These are phyloP conservation scores for Lophura nycthemera DNA, from an alignment of 2,113 vertebrate species.

Conservation along the genomic window DNA sequence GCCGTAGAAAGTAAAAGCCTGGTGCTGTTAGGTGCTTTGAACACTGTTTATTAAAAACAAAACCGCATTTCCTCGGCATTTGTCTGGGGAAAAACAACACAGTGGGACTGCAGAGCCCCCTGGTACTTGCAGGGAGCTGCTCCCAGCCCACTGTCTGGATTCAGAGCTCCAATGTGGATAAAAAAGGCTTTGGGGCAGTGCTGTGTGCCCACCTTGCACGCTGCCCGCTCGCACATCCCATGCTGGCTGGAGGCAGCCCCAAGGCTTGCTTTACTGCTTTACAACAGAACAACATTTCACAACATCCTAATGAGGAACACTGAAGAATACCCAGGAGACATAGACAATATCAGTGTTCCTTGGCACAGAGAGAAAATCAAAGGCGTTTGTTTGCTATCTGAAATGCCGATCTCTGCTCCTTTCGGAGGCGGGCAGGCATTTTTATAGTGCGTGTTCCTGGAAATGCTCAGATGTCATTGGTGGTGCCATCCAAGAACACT, in stretches of 20 bases:
- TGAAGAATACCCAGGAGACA: slow-evolving; percentile 63
- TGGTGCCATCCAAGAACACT: neutral
- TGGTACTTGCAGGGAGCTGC: neutral
- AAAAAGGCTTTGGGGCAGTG: neutral
- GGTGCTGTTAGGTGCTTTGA: neutral
- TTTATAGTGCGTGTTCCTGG: slow-evolving; percentile 51
- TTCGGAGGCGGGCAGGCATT: slow-evolving; percentile 12
- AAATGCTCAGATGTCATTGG: slow-evolving; percentile 45
- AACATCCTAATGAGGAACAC: slow-evolving; percentile 41
- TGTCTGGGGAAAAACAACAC: neutral
- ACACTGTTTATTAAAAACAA: neutral
- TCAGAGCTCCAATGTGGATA: neutral
- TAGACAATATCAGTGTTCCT: slow-evolving; percentile 52
- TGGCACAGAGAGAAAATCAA: slow-evolving; percentile 51
- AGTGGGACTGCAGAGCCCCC: neutral
- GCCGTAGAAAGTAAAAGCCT: neutral
- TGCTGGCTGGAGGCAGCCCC: neutral
- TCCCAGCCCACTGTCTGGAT: neutral
- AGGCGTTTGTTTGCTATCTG: slow-evolving; percentile 61
- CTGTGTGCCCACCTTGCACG: neutral
- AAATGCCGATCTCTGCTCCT: slow-evolving; percentile 44
- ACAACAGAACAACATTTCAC: slow-evolving; percentile 41
- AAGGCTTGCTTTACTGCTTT: slow-evolving; percentile 46
- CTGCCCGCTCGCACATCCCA: neutral
- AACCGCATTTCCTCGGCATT: neutral